Conservation (phyloP, 2,888 invertebrate genomes). For the Oeneis ivallda region DNA sequence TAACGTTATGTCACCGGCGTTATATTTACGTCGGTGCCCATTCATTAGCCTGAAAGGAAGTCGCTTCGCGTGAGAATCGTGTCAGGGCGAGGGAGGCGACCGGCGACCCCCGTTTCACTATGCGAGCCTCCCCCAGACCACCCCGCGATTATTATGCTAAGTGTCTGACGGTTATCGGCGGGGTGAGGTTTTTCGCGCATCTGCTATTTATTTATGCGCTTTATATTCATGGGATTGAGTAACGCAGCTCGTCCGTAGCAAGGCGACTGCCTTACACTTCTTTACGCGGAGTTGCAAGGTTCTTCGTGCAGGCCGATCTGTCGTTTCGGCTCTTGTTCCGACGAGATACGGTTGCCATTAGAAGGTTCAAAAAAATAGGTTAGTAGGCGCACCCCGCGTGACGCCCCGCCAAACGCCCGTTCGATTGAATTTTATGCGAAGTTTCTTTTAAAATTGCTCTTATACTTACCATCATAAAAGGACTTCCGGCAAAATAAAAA, state of each 20-base stretch:
- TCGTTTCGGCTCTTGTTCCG: constrained; percentile 49
- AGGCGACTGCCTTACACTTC: constrained; percentile 72
- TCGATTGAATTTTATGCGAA: constrained; percentile 58
- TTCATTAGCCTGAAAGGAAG: constrained; percentile 78
- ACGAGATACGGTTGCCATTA: constrained; percentile 44
- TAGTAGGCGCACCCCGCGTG: constrained; percentile 67
- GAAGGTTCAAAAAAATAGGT: constrained; percentile 51
- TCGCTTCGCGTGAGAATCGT: constrained; percentile 78
- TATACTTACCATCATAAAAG: constrained; percentile 34
- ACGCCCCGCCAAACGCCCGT: constrained; percentile 59
- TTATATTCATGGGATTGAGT: constrained; percentile 78
- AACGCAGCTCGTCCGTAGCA: constrained; percentile 62
- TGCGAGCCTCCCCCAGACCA: constrained; percentile 39
- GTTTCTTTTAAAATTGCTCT: constrained; percentile 48
- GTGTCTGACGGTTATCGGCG: constrained; percentile 72
- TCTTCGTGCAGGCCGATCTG: constrained; percentile 43
- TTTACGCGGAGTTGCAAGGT: constrained; percentile 66
- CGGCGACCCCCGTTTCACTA: constrained; percentile 40
- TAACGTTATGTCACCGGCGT: constrained; percentile 61
- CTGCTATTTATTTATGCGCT: constrained; percentile 82
- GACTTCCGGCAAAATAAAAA: constrained; percentile 14
- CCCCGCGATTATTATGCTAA: constrained; percentile 79
- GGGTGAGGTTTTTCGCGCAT: constrained; percentile 80
- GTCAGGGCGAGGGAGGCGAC: constrained; percentile 63
- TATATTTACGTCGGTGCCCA: constrained; percentile 70